A percentile compares a stretch with the other conserved stretches of the same genome.
Conservation (phyloP, 2,113 vertebrate genomes). For the Fulmarus glacialis region DNA sequence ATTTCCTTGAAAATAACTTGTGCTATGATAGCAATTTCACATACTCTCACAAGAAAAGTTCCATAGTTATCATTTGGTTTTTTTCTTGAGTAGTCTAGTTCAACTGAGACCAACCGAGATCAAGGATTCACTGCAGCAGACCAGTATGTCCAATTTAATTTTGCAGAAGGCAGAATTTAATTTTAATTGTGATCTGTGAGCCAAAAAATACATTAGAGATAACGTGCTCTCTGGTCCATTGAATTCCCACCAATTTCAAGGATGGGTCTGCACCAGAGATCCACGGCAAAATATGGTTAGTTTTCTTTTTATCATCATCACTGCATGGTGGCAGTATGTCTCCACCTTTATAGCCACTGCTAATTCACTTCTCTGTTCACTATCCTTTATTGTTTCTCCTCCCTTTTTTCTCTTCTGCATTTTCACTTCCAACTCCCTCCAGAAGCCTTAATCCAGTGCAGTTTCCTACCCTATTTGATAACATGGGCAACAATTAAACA, state of each 20-base stretch:
- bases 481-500: neutral
- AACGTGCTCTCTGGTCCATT: neutral
- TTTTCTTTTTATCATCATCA: neutral
- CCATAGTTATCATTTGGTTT: neutral
- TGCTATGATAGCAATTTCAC: neutral
- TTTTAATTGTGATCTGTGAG: slow-evolving; percentile 62
- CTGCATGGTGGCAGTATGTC: slow-evolving; percentile 30
- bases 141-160: slow-evolving; percentile 33
- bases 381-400: neutral
- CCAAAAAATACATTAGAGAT: slow-evolving; percentile 46
- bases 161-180: slow-evolving; percentile 54
- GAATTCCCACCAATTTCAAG: slow-evolving; percentile 54
- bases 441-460: neutral
- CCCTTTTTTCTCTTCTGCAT: neutral
- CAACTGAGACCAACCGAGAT: neutral
- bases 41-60: neutral
- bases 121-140: slow-evolving; percentile 11
- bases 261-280: slow-evolving; percentile 30
- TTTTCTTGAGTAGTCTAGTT: neutral
- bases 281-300: neutral
- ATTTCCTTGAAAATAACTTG: neutral
- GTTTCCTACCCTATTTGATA: neutral
- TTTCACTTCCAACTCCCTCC: neutral
- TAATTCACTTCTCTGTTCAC: neutral
- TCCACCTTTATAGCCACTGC: neutral